These are phyloP conservation scores for Hydrocynus forskahlii DNA, from an alignment of 2,797 vertebrate genomes.

Conservation along the genomic window DNA sequence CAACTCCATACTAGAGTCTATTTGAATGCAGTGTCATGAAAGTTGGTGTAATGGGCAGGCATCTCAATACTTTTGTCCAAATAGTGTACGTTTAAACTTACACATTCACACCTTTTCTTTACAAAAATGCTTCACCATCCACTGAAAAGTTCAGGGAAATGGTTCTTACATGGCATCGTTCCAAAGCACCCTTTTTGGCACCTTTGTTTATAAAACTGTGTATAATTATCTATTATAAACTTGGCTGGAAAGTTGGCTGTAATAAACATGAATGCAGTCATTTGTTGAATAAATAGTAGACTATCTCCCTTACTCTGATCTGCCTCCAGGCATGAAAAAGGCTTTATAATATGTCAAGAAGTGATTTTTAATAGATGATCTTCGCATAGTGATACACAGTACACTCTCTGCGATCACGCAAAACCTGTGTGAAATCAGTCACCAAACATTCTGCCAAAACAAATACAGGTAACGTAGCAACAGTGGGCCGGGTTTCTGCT, in stretches of 20 bases:
- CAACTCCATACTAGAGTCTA: too few species aligned
- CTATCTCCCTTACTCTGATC: not conserved
- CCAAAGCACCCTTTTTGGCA: not conserved
- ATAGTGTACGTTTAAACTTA: not conserved
- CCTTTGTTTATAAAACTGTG: not conserved
- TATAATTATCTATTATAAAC: not conserved
- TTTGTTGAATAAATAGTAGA: constrained; percentile 8
- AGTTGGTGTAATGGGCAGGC: too few species aligned
- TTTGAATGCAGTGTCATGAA: too few species aligned
- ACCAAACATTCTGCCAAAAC: constrained; percentile 20
- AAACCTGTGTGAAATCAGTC: constrained; percentile 32
- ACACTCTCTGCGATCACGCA: constrained; percentile 4
- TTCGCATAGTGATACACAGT: not conserved
- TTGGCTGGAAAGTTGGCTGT: not conserved
- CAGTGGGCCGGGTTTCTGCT: constrained; percentile 1
- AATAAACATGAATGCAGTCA: constrained; percentile 3
- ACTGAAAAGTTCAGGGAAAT: not conserved
- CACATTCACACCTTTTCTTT: not conserved
- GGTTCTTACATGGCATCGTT: not conserved
- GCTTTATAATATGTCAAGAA: not conserved
- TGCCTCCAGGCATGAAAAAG: not conserved
- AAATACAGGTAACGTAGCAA: constrained; percentile 47
- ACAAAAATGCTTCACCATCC: not conserved
- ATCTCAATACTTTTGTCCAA: too few species aligned
- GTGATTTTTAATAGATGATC: not conserved